These are phyloP conservation scores for Origma solitaria DNA, from an alignment of 2,113 vertebrate species.

Conservation along the genomic window DNA sequence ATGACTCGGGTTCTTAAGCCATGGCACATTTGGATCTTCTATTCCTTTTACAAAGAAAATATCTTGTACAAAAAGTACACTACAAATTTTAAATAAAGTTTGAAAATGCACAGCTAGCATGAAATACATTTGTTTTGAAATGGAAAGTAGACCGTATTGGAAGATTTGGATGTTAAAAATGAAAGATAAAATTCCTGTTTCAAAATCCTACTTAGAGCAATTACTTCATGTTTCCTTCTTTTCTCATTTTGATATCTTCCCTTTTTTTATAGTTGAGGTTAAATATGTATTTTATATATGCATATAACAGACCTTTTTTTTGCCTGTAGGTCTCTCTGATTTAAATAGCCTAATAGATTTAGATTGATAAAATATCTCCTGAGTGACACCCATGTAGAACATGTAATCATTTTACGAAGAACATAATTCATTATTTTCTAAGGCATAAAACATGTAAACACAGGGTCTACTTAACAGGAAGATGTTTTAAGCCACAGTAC, in stretches of 20 bases:
- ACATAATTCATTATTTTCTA: slow-evolving; percentile 52
- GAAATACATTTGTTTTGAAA: not conserved
- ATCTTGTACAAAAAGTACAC: not conserved
- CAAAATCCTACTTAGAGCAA: slow-evolving; percentile 38
- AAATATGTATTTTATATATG: not conserved
- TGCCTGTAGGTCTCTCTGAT: slow-evolving; percentile 3
- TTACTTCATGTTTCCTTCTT: not conserved
- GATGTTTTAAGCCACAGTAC: slow-evolving; percentile 59
- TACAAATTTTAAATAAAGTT: slow-evolving; percentile 16
- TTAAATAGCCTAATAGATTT: slow-evolving; percentile 43
- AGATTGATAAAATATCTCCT: slow-evolving; percentile 41
- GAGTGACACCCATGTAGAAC: slow-evolving; percentile 37
- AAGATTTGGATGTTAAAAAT: not conserved
- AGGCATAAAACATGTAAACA: slow-evolving; percentile 64
- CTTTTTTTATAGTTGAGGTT: not conserved
- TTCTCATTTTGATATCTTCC: not conserved
- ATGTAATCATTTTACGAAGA: slow-evolving; percentile 44
- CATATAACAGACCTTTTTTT: slow-evolving; percentile 6
- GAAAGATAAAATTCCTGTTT: slow-evolving; percentile 24
- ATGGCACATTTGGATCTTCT: not conserved
- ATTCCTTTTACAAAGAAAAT: not conserved
- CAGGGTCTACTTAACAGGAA: slow-evolving; percentile 20
- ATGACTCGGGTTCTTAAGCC: slow-evolving; percentile 8
- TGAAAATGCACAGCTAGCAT: not conserved
- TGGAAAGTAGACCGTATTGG: not conserved